These are phyloP conservation scores for Apodemia duryi DNA, from an alignment of 2,888 invertebrate species.

Conservation along the genomic window DNA sequence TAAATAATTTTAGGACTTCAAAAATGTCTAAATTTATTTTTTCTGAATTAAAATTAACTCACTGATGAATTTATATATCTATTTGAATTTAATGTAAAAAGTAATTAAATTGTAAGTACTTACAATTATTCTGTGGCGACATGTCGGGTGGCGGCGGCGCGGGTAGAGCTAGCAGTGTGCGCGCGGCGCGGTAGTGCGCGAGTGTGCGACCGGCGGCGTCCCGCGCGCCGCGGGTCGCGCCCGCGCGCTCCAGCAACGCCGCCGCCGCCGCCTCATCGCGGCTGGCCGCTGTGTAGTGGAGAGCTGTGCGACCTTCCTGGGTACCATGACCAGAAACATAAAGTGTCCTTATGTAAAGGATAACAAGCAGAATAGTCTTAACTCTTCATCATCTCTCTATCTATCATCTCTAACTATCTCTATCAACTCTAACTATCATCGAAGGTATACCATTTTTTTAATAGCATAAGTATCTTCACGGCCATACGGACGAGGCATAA, in stretches of 20 bases:
- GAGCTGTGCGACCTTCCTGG: slow-evolving; percentile 81
- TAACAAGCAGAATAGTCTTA: too few species aligned
- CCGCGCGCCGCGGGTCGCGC: slow-evolving; percentile 88
- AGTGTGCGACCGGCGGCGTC: slow-evolving; percentile 83
- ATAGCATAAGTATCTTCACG: too few species aligned
- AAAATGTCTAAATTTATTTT: too few species aligned
- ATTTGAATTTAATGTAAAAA: background rate
- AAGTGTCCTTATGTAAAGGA: background rate
- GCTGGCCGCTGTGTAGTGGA: slow-evolving; percentile 91
- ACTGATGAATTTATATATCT: background rate
- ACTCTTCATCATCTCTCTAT: too few species aligned
- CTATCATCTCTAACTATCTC: too few species aligned
- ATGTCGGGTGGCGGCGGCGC: slow-evolving; percentile 44
- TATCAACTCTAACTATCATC: too few species aligned
- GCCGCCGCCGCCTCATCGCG: slow-evolving; percentile 87
- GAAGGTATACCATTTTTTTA: too few species aligned
- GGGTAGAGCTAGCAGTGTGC: slow-evolving; percentile 60
- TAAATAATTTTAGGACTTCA: too few species aligned
- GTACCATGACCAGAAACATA: background rate
- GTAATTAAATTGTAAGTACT: background rate
- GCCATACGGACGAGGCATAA: too few species aligned
- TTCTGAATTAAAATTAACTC: too few species aligned
- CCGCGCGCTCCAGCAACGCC: slow-evolving; percentile 87
- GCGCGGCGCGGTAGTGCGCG: slow-evolving; percentile 63
- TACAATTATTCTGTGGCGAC: slow-evolving; percentile 52